Evolutionary conservation across 2,888 invertebrate species (phyloP), one percentile per base, ranked within the genome.

Genomic region (Caradrina clavipalpis): DNA sequence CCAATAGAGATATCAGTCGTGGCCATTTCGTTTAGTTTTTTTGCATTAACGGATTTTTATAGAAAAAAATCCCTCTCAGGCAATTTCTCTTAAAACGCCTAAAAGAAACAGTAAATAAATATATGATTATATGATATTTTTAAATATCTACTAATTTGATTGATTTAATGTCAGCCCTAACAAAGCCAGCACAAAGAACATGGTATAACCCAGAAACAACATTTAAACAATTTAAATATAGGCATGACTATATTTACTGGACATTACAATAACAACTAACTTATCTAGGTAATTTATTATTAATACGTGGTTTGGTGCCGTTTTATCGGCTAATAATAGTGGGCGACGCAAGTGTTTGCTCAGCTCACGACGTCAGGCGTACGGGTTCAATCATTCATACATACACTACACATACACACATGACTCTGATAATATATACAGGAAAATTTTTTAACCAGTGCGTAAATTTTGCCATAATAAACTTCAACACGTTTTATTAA

Each of bases 301-400:
- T 47, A 57, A 68, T 57, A 54, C 57, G 11, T 56, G 19, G 39
- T 19, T 63, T 60, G 31, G 53, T 69, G 57, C 35, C 51, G 53
- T 69, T 57, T 15, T 58, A 19, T 72, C 73, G 17, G 64, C 73
- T 64, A 78, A 61, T 73, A 73, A 75, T 78, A 73, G 68, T 57
- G 21, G 49, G 31, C 57, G 22, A 42, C 31, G 69, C 51, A 15
- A 65, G 35, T 71, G 50, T 71, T 76, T 71, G 77, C 81, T 71
- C 54, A 45, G 71, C 51, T 22, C 39, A 53, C 22, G 55, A 22
- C 51, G 55, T 55, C 61, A 77, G 77, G 77, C 80, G 69, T 17
- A 51, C 51, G 10, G 4, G 22, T 58, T 47, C 50, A 49, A 79
- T 57, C 15, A 58, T 72, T 65, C 53, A 56, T 6, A 49, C 31